phyloP scores from a whole-genome alignment of 2,113 vertebrate species.

The Herpetotheres cachinnans region DNA sequence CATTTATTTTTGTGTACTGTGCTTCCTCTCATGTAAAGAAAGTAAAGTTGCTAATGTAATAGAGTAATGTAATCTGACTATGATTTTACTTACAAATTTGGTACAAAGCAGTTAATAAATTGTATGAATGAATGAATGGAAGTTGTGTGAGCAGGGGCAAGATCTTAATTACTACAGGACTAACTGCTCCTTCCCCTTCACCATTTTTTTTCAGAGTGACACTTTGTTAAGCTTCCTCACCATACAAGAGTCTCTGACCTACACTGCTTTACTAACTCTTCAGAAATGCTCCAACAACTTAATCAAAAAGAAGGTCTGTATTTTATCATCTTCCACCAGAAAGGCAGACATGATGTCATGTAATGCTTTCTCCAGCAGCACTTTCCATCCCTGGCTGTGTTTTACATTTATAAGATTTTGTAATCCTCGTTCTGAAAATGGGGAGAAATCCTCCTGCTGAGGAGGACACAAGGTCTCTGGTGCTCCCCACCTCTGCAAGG shows the following conservation, averaged over 20 bases:
- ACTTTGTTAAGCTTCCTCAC: slow-evolving; percentile 90
- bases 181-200: not conserved
- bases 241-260: slow-evolving; percentile 87
- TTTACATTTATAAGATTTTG: not conserved
- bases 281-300: slow-evolving; percentile 63
- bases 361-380: not conserved
- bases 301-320: slow-evolving; percentile 84
- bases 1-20: not conserved
- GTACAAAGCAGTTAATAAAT: not conserved
- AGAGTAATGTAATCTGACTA: not conserved
- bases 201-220: slow-evolving; percentile 77
- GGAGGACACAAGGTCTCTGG: not conserved
- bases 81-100: not conserved
- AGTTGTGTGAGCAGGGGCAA: not conserved
- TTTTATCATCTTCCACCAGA: not conserved
- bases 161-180: not conserved
- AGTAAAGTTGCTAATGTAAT: not conserved
- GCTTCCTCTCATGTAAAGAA: not conserved
- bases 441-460: not conserved
- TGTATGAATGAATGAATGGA: not conserved
- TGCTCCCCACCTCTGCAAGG: not conserved
- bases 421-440: not conserved
- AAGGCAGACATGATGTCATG: not conserved
- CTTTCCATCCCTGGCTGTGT: not conserved
- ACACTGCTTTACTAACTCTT: slow-evolving; percentile 86